Base-by-base conservation (phyloP, 2,888 invertebrate genomes). In the Drosophila merina region DNA sequence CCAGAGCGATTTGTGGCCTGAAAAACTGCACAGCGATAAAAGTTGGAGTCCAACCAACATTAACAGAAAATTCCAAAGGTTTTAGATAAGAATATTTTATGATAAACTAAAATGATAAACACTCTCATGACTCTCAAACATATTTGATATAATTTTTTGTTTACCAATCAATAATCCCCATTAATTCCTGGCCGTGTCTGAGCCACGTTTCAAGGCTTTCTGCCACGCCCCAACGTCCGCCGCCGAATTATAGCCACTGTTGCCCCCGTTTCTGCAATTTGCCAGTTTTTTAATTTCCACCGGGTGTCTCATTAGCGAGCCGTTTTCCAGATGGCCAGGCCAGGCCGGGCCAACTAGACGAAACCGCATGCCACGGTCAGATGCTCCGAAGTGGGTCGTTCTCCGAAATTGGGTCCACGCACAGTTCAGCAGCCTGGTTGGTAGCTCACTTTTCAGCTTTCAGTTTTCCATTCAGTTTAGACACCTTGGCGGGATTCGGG, bases 121-220 rank as follows among this genome's bases (percentile, higher is more conserved):
- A 20, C 20, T 20, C 20, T 20, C 20, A 1, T 1, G 20, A 20
- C 1, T 20, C 1, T 20, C 20, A 20, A 20, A 20, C 20, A 20
- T 20, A 20, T 20, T 20, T 20, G 20, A 20, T 20, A 20, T 20
- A 20, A 20, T 20, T 20, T 1, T 2, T 20, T 20, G 20, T 20
- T 2, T 20, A 20, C 20, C 20, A 20, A 1, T 20, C 20, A 20
- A 42, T 14, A 42, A 20, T 73, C 62, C 31, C 47, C 25, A 54
- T 45, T 28, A 20, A 45, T 63, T 31, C 38, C 40, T 40, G 57
- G 59, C 44, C 8, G 58, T 74, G 50, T 71, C 66, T 71, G 48
- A 78, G 85, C 60, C 73, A 81, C 81, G 74, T 81, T 85, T 86
- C 88, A 84, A 88, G 87, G 84, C 71, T 84, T 72, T 58, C 57